Evolutionary conservation across 2,797 vertebrate genomes (phyloP), one percentile per base, ranked within the genome.

Genomic region (Crax fasciolata): DNA sequence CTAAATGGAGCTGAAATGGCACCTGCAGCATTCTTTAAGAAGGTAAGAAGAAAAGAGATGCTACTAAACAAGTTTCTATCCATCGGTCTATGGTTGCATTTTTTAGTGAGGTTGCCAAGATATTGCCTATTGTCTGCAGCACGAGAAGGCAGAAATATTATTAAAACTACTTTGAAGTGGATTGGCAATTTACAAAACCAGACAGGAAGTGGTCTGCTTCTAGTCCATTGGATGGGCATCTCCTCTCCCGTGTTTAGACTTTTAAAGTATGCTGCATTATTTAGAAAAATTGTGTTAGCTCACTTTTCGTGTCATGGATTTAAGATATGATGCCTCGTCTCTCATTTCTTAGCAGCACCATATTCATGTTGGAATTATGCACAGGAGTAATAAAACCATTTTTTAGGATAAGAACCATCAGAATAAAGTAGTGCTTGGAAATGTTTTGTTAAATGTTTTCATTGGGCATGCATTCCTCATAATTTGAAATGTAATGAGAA

Each of bases 1-100:
- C 96, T 99, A 86, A 99, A 98, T 80, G 99, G 98, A 97, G 99
- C 99, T 68, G 99, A 99, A 96, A 99, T 99, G 98, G 99, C 99
- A 24, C 99, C 99, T 24, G 96, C 97, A n/a, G 74, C 97, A 2
- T 98, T 98, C 49, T 99, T 99, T 95, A 99, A 99, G 97, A 98
- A 99, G 98, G 99, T 99, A 97, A 89, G 93, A 54, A 78, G 71
- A 93, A 95, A 96, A 35, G 35, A 39, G 17, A 80, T 87, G 55
- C 54, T 89, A 27, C 15, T 73, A 70, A 89, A 81, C 52, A 24
- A 3, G 44, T 92, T 76, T 13, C 24, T 76, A 4, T 81, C 38
- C 81, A 0, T 35, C 96, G 30, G 8, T 30, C 35, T 27, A 5
- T 62, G 55, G 38, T 68, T 95, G 58, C 44, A 18, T 84, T 93